These are phyloP conservation scores for Plecotus auritus DNA, from an alignment of 2,113 vertebrate species.

Conservation along the genomic window DNA sequence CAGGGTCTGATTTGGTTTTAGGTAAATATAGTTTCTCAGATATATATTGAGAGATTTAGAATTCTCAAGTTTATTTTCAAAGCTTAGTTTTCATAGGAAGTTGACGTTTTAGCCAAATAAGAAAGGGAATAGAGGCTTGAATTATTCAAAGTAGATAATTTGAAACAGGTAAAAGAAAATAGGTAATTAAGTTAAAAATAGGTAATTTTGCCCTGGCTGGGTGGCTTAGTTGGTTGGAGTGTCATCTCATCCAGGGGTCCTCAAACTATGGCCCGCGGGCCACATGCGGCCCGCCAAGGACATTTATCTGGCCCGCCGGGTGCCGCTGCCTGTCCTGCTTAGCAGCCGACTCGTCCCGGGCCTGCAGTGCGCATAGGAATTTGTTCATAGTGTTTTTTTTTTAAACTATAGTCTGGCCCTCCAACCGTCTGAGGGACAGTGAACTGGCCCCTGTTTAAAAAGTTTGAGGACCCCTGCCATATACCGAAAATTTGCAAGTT, in stretches of 20 bases:
- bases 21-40: background rate
- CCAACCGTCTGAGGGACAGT: too few species aligned
- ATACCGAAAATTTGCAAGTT: background rate
- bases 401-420: too few species aligned
- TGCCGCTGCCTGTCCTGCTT: too few species aligned
- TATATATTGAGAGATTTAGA: background rate
- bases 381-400: too few species aligned
- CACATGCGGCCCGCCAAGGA: too few species aligned
- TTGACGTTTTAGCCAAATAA: slow-evolving; percentile 13
- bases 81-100: background rate
- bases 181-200: slow-evolving; percentile 5
- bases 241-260: too few species aligned
- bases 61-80: background rate
- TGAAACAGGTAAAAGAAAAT: background rate
- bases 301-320: too few species aligned
- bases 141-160: background rate
- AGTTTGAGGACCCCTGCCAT: too few species aligned
- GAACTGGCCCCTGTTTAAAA: too few species aligned
- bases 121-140: background rate
- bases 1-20: slow-evolving; percentile 16
- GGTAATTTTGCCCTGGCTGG: background rate
- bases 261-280: too few species aligned
- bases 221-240: background rate
- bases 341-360: too few species aligned
- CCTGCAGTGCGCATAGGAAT: too few species aligned